Percentiles rank a stretch among this genome's conserved stretches.
phyloP scores from a whole-genome alignment of 35 echinoderm and acorn worm species.

The Chiridota heheva region DNA sequence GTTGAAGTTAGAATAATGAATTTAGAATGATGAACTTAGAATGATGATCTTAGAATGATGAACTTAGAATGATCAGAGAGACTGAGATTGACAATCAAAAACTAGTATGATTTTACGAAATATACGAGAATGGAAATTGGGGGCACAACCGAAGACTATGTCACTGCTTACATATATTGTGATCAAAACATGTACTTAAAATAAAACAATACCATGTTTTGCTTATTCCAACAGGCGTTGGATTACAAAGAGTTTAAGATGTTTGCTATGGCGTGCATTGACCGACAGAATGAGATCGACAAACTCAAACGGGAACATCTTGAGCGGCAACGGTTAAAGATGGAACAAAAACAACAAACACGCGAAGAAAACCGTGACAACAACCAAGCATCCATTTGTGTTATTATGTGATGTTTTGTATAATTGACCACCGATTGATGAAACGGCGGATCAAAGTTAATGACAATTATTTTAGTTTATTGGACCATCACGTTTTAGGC shows the following conservation, averaged over 20 bases:
- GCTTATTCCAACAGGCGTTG: conserved; percentile 56
- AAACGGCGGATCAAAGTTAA: too few species aligned
- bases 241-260: conserved; percentile 99
- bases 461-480: too few species aligned
- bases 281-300: conserved; percentile 92
- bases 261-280: conserved; percentile 99
- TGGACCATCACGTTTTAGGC: too few species aligned
- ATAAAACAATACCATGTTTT: background rate
- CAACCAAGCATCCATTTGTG: too few species aligned
- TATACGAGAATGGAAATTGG: background rate
- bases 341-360: conserved; percentile 49
- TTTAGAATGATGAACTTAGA: background rate
- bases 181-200: background rate
- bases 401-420: too few species aligned
- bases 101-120: background rate
- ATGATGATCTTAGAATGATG: background rate
- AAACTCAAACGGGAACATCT: conserved; percentile 67
- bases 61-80: background rate
- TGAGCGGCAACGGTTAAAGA: conserved; percentile 43
- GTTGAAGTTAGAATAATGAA: background rate
- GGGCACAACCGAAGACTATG: background rate
- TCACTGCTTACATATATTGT: background rate
- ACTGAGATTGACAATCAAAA: background rate
- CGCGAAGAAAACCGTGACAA: conserved; percentile 28
- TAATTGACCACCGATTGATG: too few species aligned